Evolutionary conservation across 30 jellyfish, hydroid and myxozoan genomes (phyloP).

Genomic region (Cassiopea andromeda): DNA sequence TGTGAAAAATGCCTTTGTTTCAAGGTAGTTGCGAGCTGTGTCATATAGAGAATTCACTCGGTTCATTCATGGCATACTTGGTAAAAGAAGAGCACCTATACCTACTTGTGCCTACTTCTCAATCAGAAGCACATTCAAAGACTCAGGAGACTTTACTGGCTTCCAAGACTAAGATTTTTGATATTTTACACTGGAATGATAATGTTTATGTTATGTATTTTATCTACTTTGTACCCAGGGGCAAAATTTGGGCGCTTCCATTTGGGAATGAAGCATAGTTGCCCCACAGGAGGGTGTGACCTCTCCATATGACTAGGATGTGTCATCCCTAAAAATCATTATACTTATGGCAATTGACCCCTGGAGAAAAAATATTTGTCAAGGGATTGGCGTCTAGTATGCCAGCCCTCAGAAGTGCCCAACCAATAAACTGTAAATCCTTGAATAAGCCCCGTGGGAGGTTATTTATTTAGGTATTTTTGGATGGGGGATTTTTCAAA

Average conservation of each 20-base stretch:
- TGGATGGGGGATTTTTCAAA: too few species aligned
- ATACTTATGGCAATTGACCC: too few species aligned
- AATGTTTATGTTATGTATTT: neutral
- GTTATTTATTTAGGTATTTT: too few species aligned
- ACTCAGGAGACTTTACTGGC: neutral
- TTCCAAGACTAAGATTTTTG: neutral
- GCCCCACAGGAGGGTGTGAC: neutral
- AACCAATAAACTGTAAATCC: too few species aligned
- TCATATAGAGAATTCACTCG: constrained; percentile 41
- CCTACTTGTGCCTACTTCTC: constrained; percentile 56
- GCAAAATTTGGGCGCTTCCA: neutral
- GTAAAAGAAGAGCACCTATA: constrained; percentile 41
- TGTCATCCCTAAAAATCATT: too few species aligned
- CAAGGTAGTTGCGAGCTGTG: constrained; percentile 43
- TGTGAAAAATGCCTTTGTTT: neutral
- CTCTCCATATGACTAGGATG: too few species aligned
- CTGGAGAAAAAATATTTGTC: too few species aligned
- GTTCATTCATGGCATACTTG: constrained; percentile 59
- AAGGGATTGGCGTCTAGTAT: too few species aligned
- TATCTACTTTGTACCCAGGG: neutral
- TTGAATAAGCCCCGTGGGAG: too few species aligned
- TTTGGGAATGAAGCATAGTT: neutral
- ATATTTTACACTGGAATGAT: neutral
- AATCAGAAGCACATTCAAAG: neutral
- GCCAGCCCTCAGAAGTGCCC: too few species aligned